Base-by-base conservation (phyloP, 1,140 invertebrate genomes). In the Phenacoccus solenopsis region DNA sequence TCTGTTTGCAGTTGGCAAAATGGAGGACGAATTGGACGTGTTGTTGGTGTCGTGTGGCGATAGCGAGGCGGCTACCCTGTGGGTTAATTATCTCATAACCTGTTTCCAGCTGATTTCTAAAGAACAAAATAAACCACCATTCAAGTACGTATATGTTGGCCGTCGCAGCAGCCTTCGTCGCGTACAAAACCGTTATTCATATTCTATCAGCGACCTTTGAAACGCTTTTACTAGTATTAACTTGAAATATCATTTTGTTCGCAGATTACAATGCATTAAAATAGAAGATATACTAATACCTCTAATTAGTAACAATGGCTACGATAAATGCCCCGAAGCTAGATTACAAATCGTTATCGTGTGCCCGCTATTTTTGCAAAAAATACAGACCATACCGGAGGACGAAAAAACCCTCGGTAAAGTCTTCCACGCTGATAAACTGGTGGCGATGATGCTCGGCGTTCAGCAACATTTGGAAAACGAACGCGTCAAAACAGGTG, bases 91-190 rank as follows among this genome's bases (percentile, higher is more conserved):
- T 78, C 83, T 91, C 71, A 85, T 85, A 24, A 84, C 85, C 24
- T 90, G 89, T 77, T 91, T 91, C 76, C 87, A 90, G 75, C 88
- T 90, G 79, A 89, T 90, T 73, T 88, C 88, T 78, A 85, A 87
- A 69, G 87, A 90, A 74, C 84, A 87, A 76, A 86, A 86, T 35
- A 76, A 85, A 74, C 85, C 88, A 71, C 85, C 86, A 74, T 89
- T 88, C 77, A 88, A 85, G 87, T 88, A 78, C 82, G 80, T 76
- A 76, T 4, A n/a, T 28, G n/a, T 30, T 59, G 9, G n/a, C n/a
- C n/a, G n/a, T n/a, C n/a, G n/a, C n/a, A n/a, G n/a, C n/a, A n/a
- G n/a, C n/a, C n/a, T n/a, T n/a, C n/a, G 12, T n/a, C 3, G 21
- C 28, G 10, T 12, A 68, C 22, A 68, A 32, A 13, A 22, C 21